Conservation (phyloP, 2,113 vertebrate genomes). For the Falco punctatus region DNA sequence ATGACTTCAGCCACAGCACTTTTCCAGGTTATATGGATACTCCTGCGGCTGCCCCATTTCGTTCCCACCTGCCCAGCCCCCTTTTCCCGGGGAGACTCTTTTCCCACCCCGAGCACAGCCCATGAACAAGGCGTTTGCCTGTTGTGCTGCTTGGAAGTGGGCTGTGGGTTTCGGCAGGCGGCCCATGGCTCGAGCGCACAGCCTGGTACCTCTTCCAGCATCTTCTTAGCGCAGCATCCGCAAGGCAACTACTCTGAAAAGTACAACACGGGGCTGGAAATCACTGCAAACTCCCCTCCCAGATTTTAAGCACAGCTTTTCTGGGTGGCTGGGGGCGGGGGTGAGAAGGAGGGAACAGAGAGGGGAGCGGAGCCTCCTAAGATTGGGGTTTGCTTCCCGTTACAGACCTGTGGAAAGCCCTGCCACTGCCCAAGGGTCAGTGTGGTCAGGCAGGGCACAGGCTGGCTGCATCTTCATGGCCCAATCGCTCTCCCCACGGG, state of each 20-base stretch:
- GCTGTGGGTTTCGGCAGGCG: conserved; percentile 20
- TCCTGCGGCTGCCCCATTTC: background rate
- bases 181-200: background rate
- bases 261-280: background rate
- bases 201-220: conserved; percentile 32
- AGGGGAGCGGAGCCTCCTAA: background rate
- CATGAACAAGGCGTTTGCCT: fast-evolving
- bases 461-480: background rate
- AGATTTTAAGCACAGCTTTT: background rate
- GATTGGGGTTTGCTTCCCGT: background rate
- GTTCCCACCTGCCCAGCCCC: background rate
- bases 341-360: background rate
- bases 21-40: background rate
- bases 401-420: background rate
- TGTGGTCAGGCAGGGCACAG: background rate
- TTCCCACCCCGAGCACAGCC: background rate
- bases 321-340: background rate
- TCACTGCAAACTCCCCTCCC: background rate
- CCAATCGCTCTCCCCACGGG: fast-evolving
- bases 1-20: background rate
- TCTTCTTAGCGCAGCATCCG: conserved; percentile 34
- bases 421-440: background rate
- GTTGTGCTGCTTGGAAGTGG: background rate
- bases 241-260: background rate
- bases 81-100: background rate